phyloP scores from a whole-genome alignment of 2,797 vertebrate genomes.

The Pipistrellus nathusii region DNA sequence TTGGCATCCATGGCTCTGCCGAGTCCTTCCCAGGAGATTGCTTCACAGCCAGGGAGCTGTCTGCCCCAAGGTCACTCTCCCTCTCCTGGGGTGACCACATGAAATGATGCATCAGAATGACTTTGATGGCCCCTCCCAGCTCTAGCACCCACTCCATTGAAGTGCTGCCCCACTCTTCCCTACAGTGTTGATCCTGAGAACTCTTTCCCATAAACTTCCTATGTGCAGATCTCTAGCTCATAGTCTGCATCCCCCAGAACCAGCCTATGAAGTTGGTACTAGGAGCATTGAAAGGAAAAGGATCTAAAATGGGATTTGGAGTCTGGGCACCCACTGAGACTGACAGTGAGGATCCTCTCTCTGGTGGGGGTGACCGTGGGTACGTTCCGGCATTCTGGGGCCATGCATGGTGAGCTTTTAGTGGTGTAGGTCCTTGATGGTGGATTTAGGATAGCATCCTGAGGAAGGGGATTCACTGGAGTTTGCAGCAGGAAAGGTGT shows the following conservation, averaged over 20 bases:
- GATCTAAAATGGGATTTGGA: neutral
- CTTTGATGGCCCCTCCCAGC: neutral
- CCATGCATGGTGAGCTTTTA: no score
- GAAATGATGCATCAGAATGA: no score
- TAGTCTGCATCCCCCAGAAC: neutral
- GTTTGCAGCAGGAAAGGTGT: rapidly evolving
- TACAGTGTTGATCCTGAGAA: neutral
- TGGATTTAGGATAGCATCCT: neutral
- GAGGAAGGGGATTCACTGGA: neutral
- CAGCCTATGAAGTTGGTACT: neutral
- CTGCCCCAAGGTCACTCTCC: neutral
- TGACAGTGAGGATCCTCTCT: neutral
- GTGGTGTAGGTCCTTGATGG: no score
- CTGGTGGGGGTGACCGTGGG: no score
- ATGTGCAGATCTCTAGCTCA: neutral
- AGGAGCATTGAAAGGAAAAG: neutral
- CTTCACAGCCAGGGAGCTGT: neutral
- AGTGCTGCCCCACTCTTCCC: neutral
- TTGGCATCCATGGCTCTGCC: neutral
- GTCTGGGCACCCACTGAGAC: neutral
- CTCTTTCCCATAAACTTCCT: neutral
- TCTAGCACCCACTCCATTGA: neutral
- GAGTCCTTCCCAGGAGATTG: neutral
- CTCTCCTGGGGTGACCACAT: neutral
- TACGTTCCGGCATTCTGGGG: neutral